Base-by-base conservation (phyloP, 2,888 invertebrate species). In the Malacosoma neustria region DNA sequence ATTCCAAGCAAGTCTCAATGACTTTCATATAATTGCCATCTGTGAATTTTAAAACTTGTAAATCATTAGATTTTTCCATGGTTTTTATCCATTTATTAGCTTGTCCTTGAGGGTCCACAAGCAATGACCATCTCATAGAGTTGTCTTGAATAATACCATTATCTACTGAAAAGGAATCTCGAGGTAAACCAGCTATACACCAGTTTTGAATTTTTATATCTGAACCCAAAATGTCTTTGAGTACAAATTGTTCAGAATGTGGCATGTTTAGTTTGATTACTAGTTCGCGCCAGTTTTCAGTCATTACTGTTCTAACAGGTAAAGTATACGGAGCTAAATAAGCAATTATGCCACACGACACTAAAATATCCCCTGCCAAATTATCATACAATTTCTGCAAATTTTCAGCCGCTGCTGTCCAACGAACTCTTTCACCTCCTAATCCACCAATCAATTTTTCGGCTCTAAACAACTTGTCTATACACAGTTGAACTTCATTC, bases 171-270 rank as follows among this genome's bases (percentile, higher is more conserved):
- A 95, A 95, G 4, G 88, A 84, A 74, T 96, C 95, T 49, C 92
- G 86, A 0, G 95, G 95, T 39, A 96, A 77, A 2, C 94, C 94
- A 41, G 89, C 89, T 48, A 95, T 93, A 60, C 92, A 92, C 95
- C 95, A 96, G 43, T 91, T 90, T 74, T 95, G 93, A 51, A 95
- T 93, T 68, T 93, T 92, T 15, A 97, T 93, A 45, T 96, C 95
- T 12, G 93, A 90, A 0, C 97, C 97, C 38, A 98, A 81, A 6
- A 92, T 89, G 38, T 88, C 88, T 33, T 90, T 89, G 37, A 97
- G 90, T 14, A 90, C 89, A 68, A 91, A 97, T 9, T 87, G 75
- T 13, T 88, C 80, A 0, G 95, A 94, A 58, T 92, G 92, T 1
- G 96, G 95, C 62, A 97, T 95, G 3, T 90, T 74, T 40, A 92